Conservation (phyloP, 2,888 invertebrate genomes). For the Apodemia zela region DNA sequence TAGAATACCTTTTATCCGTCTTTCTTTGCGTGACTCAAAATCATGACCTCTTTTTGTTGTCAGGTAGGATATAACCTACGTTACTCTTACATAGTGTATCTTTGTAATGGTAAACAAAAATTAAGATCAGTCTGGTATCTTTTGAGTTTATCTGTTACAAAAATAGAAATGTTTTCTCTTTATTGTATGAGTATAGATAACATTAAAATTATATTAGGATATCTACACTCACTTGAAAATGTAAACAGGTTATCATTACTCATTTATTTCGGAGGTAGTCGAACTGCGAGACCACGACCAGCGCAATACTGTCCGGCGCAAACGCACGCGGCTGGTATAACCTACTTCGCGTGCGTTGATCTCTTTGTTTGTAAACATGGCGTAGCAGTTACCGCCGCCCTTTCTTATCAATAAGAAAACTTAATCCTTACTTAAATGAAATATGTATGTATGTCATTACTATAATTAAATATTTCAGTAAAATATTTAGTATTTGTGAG, state of each 20-base stretch:
- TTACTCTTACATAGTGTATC: too few relatives aligned
- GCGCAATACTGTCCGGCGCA: constrained; percentile 61
- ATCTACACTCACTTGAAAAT: not conserved
- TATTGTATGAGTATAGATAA: too few relatives aligned
- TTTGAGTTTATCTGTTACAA: too few relatives aligned
- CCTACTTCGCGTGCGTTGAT: constrained; percentile 79
- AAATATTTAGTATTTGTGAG: not conserved
- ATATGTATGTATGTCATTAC: not conserved
- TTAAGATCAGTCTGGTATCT: too few relatives aligned
- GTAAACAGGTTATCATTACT: constrained; percentile 21
- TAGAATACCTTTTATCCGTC: too few relatives aligned
- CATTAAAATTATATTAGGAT: not conserved
- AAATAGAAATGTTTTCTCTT: too few relatives aligned
- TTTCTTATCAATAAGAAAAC: constrained; percentile 30
- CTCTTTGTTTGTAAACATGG: constrained; percentile 81
- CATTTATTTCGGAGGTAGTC: constrained; percentile 31
- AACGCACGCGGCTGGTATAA: constrained; percentile 58
- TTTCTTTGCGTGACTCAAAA: too few relatives aligned
- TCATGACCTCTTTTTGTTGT: too few relatives aligned
- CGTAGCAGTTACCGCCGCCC: constrained; percentile 47
- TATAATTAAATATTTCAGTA: not conserved
- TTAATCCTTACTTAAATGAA: not conserved
- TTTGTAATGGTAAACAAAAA: too few relatives aligned
- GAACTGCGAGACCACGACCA: constrained; percentile 62
- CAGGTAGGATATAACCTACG: too few relatives aligned